Conservation (phyloP, 2,113 vertebrate genomes). For the Passer domesticus region DNA sequence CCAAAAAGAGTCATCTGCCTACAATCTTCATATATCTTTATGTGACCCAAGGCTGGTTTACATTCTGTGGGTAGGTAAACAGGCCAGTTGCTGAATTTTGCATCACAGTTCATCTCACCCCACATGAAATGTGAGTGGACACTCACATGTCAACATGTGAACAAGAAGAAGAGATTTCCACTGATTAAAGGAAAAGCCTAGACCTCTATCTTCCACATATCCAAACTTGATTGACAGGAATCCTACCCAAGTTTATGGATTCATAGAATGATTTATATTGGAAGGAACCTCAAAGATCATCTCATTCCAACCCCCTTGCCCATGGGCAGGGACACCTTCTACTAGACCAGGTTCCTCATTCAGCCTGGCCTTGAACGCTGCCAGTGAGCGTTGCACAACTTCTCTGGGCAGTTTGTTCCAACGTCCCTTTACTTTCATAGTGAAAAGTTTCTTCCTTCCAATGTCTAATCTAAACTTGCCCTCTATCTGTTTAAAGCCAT, state of each 20-base stretch:
- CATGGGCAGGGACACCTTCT: background rate
- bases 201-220: background rate
- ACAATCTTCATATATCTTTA: background rate
- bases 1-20: background rate
- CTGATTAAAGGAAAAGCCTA: background rate
- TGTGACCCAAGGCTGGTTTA: background rate
- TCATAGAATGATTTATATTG: background rate
- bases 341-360: background rate
- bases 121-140: background rate
- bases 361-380: accelerated
- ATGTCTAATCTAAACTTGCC: background rate
- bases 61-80: no score
- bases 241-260: background rate
- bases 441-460: background rate
- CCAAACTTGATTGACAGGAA: background rate
- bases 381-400: background rate
- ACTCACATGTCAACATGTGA: background rate
- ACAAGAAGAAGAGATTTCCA: background rate
- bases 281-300: background rate
- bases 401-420: background rate
- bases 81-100: background rate
- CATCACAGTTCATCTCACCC: background rate
- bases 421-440: background rate
- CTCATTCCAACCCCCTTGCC: background rate
- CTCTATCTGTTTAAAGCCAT: background rate